A percentile compares a stretch with the other conserved stretches of the same genome.
Evolutionary conservation across 2,888 invertebrate genomes (phyloP).

Genomic region (Allophyes oxyacanthae): DNA sequence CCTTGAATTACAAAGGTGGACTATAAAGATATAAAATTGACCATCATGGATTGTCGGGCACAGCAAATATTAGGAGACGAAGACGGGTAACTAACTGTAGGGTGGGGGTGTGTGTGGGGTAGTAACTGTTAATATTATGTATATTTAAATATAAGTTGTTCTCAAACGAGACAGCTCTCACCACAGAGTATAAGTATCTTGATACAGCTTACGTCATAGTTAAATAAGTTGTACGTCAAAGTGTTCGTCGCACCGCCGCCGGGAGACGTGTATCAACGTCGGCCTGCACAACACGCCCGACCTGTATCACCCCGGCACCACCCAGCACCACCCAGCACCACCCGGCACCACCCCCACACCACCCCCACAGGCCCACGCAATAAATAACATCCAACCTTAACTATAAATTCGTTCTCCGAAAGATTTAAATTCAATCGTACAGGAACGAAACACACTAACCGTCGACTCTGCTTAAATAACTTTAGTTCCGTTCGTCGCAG

Average conservation of each 20-base stretch:
- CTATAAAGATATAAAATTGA: too few species aligned
- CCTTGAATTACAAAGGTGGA: too few species aligned
- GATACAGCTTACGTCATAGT: not conserved
- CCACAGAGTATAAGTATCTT: not conserved
- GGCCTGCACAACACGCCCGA: not conserved
- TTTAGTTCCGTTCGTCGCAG: constrained; percentile 36
- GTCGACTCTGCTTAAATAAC: constrained; percentile 32
- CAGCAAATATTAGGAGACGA: too few species aligned
- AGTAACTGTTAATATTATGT: too few species aligned
- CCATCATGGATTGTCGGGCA: too few species aligned
- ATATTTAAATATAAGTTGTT: too few species aligned
- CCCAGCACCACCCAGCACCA: too few species aligned
- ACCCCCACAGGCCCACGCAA: not conserved
- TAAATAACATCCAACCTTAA: constrained; percentile 38
- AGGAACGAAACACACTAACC: constrained; percentile 16
- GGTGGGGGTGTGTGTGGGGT: too few species aligned
- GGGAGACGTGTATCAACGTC: constrained; percentile 11
- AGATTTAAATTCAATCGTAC: constrained; percentile 41
- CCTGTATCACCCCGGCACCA: not conserved
- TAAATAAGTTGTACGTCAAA: constrained; percentile 7
- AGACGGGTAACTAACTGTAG: too few species aligned
- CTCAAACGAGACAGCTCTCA: not conserved
- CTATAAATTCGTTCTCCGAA: constrained; percentile 42
- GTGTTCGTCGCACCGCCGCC: constrained; percentile 1
- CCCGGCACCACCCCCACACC: not conserved